Base-by-base conservation (phyloP, 2,888 invertebrate species). In the Molorchus minor region DNA sequence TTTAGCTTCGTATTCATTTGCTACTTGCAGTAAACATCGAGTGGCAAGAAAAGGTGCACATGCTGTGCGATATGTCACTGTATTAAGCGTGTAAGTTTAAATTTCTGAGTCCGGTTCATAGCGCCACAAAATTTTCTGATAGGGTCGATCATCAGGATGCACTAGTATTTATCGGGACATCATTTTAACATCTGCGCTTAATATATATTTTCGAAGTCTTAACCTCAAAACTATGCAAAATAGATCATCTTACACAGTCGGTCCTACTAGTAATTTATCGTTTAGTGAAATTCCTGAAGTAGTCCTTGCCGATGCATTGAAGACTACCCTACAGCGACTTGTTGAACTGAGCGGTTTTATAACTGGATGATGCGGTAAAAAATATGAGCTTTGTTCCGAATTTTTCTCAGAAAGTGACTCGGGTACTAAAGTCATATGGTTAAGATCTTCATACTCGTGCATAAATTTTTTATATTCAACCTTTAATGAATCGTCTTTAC, bases 31-130 rank as follows among this genome's bases (percentile, higher is more conserved):
- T 20, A 46, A 40, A 10, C 38, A 25, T 16, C 46, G 13, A 13
- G 33, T 33, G 1, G 46, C 40, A 3, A 47, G 40, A 40, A 46
- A 56, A 2, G 45, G 52, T 36, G 56, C 56, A 19, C 52, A 29
- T 10, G 54, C 38, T 3, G 52, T 57, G n/a, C 63, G 57, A 30
- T 60, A 63, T 3, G 63, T 63, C 1, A 61, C 52, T 10, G 61
- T 61, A 8, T 62, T 56, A 10, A 61, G 29, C 7, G 25, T 25
- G 8, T 25, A 25, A 3, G 25, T 25, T 25, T 21, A 21, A 13
- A 43, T 5, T 5, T 3, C 4, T 25, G 3, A 8, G 3, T 25
- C 25, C 8, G 25, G 8, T 3, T 8, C 19, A 12, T 20, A 7
- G 7, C 53, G 29, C 51, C 41, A 61, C 17, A 61, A 19, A 10